A percentile compares a stretch with the other conserved stretches of the same genome.
These are phyloP conservation scores for Butorides virescens DNA, from an alignment of 2,113 vertebrate species.

Conservation along the genomic window DNA sequence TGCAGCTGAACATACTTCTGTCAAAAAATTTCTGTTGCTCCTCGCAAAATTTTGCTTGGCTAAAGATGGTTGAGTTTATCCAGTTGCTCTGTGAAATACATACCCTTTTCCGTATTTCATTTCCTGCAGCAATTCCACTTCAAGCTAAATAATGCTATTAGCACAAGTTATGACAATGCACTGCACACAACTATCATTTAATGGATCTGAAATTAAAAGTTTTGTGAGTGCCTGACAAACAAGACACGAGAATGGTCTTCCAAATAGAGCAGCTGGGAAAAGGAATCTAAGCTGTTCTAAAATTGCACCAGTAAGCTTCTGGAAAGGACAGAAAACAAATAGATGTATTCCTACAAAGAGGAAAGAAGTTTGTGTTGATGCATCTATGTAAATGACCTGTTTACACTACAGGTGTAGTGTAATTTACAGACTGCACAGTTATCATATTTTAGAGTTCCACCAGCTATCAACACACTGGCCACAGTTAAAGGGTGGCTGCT, in stretches of 20 bases:
- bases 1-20: neutral
- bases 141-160: neutral
- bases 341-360: neutral
- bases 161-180: neutral
- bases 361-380: neutral
- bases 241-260: neutral
- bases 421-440: neutral
- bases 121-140: neutral
- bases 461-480: rapidly evolving
- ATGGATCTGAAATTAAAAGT: neutral
- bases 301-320: neutral
- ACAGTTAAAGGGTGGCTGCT: neutral
- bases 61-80: neutral
- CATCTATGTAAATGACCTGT: neutral
- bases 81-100: neutral
- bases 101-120: neutral
- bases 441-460: neutral
- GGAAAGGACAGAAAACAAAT: neutral
- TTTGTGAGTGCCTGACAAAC: neutral
- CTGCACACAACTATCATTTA: neutral
- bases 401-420: neutral
- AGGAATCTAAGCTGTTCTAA: neutral
- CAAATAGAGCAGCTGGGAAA: neutral
- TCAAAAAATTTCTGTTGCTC: neutral
- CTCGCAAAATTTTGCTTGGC: neutral